These are phyloP conservation scores for Hemiscyllium ocellatum DNA, from an alignment of 2,113 vertebrate genomes.

Conservation along the genomic window DNA sequence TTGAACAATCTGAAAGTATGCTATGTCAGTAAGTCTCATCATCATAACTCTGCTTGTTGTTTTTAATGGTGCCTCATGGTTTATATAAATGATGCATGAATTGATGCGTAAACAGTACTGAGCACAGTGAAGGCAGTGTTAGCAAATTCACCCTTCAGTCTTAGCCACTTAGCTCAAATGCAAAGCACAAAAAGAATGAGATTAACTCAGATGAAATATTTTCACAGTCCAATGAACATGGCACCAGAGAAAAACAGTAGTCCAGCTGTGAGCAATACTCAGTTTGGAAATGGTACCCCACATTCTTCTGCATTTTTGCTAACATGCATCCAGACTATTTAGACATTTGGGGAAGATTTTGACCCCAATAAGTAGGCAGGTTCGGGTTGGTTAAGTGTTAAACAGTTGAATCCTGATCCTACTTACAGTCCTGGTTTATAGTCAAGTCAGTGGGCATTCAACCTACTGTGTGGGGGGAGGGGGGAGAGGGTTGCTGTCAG, in stretches of 20 bases:
- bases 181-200: slow-evolving; percentile 20
- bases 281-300: not conserved
- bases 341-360: not conserved
- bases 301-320: not conserved
- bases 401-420: not conserved
- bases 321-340: not conserved
- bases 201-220: slow-evolving; percentile 24
- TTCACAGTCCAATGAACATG: slow-evolving; percentile 25
- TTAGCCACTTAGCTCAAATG: not conserved
- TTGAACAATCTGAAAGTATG: not conserved
- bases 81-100: slow-evolving; percentile 6
- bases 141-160: slow-evolving; percentile 24
- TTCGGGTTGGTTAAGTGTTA: not conserved
- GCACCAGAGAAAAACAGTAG: not conserved
- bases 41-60: not conserved
- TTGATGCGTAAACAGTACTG: not conserved
- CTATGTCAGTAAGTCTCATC: not conserved
- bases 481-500: too few relatives aligned
- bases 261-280: not conserved
- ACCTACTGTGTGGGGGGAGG: too few relatives aligned
- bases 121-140: slow-evolving; percentile 15
- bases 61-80: not conserved
- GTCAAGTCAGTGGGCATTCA: not conserved
- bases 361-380: not conserved
- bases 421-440: too few relatives aligned